Percentiles rank a stretch among this genome's conserved stretches.
Conservation (phyloP, 1,140 invertebrate genomes). For the Drosophila ironensis region DNA sequence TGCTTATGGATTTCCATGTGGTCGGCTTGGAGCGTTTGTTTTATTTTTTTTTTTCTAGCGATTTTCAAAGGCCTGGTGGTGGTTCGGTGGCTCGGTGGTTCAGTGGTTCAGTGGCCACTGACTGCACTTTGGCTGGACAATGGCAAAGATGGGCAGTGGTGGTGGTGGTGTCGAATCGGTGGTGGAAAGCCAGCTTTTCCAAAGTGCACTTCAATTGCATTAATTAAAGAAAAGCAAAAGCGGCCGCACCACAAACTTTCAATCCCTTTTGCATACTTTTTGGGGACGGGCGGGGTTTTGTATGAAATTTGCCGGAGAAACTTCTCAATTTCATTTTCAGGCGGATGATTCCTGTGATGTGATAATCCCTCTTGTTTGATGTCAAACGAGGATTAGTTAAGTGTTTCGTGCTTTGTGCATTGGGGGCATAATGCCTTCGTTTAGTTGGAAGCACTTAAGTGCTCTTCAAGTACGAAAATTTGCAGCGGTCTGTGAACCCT, state of each 20-base stretch:
- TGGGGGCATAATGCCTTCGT: too few relatives aligned
- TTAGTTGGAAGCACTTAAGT: background rate
- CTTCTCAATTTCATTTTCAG: conserved; percentile 30
- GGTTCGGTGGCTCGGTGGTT: conserved; percentile 13
- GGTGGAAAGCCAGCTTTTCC: conserved; percentile 53
- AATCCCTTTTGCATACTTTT: conserved; percentile 23
- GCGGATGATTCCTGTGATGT: conserved; percentile 17
- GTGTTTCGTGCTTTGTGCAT: background rate
- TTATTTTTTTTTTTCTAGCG: conserved; percentile 10
- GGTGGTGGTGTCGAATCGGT: conserved; percentile 1
- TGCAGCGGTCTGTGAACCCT: background rate
- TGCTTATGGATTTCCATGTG: conserved; percentile 64
- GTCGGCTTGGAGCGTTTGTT: conserved; percentile 21
- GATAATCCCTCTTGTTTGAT: conserved; percentile 22
- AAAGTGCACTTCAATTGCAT: conserved; percentile 77
- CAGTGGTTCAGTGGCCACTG: conserved; percentile 4
- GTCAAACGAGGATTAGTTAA: conserved; percentile 20
- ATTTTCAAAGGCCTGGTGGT: background rate
- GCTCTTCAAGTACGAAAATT: background rate
- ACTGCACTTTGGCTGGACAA: background rate
- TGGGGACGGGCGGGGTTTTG: too few relatives aligned
- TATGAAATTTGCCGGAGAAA: background rate
- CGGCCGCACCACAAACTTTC: conserved; percentile 20
- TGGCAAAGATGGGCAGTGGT: background rate
- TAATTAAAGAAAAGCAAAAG: conserved; percentile 60